phyloP scores from a whole-genome alignment of 2,888 invertebrate genomes.

The Ichneumoninae sp. region DNA sequence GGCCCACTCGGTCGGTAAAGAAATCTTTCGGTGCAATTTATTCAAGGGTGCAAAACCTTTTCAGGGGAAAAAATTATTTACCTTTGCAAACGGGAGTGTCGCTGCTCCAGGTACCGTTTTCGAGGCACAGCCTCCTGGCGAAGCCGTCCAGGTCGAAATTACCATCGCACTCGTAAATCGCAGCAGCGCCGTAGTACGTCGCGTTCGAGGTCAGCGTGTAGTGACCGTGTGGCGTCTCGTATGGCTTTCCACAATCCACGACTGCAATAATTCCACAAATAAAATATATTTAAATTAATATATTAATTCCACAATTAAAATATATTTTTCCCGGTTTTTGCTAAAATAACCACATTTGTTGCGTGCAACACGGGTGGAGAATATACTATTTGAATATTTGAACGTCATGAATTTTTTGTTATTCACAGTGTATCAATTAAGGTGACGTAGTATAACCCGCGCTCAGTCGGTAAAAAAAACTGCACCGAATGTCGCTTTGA shows the following conservation, averaged over 20 bases:
- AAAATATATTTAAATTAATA: not conserved
- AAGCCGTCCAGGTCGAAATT: conserved; percentile 94
- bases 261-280: conserved; percentile 85
- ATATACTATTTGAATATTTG: too few relatives aligned
- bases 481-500: too few relatives aligned
- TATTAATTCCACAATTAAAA: conserved; percentile 5
- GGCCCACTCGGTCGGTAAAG: not conserved
- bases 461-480: too few relatives aligned
- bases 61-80: conserved; percentile 77
- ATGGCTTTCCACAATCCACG: conserved; percentile 94
- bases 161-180: conserved; percentile 92
- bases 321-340: too few relatives aligned
- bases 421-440: too few relatives aligned
- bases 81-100: conserved; percentile 93
- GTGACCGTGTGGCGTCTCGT: conserved; percentile 89
- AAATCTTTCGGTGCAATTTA: not conserved
- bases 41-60: not conserved
- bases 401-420: too few relatives aligned
- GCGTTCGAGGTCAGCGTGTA: conserved; percentile 93
- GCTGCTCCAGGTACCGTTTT: conserved; percentile 96
- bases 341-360: not conserved
- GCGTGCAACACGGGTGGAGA: too few relatives aligned
- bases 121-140: conserved; percentile 92
- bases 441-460: too few relatives aligned
- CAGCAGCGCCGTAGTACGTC: conserved; percentile 95